Evolutionary conservation across 2,113 vertebrate genomes (phyloP), one percentile per base, ranked within the genome.

Genomic region (Ascaphus truei): DNA sequence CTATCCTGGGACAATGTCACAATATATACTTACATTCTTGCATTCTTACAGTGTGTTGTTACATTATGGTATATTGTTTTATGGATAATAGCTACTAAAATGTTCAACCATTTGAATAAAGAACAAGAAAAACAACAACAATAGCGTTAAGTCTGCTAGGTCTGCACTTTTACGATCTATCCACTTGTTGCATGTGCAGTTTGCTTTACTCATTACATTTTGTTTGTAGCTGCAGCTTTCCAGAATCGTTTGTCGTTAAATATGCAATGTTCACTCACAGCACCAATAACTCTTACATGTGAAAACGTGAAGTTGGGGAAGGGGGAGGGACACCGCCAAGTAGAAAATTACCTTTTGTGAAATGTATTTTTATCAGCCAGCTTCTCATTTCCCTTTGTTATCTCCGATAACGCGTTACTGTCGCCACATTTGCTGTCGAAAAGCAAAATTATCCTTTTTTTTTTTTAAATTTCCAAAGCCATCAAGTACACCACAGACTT

Each of bases 271-370:
- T 47, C 66, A 16, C 30, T 58, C 41, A 41, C 53, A 68, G 66
- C 66, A 29, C 20, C 37, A 57, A 33, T 53, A 15, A 26, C 64
- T 57, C 52, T 50, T 68, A 59, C 47, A 59, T 68, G 31, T 31
- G 60, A 60, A 68, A 50, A 60, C 23, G 56, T 59, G 55, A 60
- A 37, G 23, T 68, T 68, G 31, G 27, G 66, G 27, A 26, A 36
- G 66, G 43, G 41, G n/a, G 50, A 68, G 51, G 37, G 55, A 60
- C 66, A 68, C 66, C 55, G 50, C 22, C 50, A 43, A 27, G 55
- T 29, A 60, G 66, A 59, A 59, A 31, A 59, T 68, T 39, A 60
- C 27, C 45, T 59, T 60, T 69, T 39, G 45, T 39, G 22, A 71
- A 71, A 71, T 71, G 22, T 29, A 60, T 71, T 52, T 71, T 71